phyloP scores from a whole-genome alignment of 1,140 invertebrate species.

The Sinonovacula constricta region DNA sequence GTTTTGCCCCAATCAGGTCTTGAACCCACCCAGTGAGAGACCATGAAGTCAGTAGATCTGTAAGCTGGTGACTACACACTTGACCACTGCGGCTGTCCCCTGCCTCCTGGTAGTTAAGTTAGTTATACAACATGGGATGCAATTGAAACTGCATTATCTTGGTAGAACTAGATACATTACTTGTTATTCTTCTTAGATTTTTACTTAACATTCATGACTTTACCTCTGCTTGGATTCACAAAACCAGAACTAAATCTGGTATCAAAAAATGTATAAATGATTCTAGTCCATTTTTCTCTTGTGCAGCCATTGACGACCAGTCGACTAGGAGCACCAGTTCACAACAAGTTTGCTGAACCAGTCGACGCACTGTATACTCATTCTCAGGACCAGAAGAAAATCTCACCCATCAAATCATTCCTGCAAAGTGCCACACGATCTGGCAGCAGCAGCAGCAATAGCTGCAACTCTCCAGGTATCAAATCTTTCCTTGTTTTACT shows the following conservation, averaged over 20 bases:
- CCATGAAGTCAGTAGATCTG: too few relatives aligned
- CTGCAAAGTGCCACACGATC: slow-evolving; percentile 53
- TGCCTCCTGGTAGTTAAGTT: too few relatives aligned
- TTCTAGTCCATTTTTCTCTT: slow-evolving; percentile 8
- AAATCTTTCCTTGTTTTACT: too few relatives aligned
- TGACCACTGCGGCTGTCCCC: too few relatives aligned
- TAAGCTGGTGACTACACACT: too few relatives aligned
- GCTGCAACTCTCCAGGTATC: too few relatives aligned
- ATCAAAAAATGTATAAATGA: background rate
- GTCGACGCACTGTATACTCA: background rate
- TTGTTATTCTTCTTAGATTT: background rate
- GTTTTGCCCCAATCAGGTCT: too few relatives aligned
- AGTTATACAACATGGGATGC: too few relatives aligned
- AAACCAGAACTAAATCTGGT: background rate
- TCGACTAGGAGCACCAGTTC: slow-evolving; percentile 77
- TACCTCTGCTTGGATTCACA: background rate
- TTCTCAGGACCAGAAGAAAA: slow-evolving; percentile 50
- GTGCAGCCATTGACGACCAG: slow-evolving; percentile 80
- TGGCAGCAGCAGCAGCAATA: too few relatives aligned
- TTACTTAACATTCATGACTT: background rate
- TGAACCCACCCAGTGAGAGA: too few relatives aligned
- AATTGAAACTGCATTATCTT: too few relatives aligned
- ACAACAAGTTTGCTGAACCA: background rate
- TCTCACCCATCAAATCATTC: slow-evolving; percentile 59
- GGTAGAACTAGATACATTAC: too few relatives aligned